Evolutionary conservation across 2,797 vertebrate genomes (phyloP).

Genomic region (Labroides dimidiatus): DNA sequence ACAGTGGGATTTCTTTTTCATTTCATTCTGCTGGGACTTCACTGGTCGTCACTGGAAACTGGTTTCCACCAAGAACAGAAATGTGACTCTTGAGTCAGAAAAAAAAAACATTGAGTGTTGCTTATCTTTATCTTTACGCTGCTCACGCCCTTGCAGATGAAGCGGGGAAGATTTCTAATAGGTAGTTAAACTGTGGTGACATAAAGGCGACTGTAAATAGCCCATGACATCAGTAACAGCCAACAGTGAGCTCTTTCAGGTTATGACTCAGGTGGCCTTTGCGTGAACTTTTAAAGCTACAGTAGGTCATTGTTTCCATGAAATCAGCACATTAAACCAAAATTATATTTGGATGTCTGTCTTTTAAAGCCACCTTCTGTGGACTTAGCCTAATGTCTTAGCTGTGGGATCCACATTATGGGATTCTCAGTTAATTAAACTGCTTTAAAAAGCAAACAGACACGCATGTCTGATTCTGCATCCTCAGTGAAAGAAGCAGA

Average conservation of each 20-base stretch:
- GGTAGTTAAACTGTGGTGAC: conserved; percentile 29
- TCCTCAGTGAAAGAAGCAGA: conserved; percentile 28
- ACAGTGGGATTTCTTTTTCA: conserved; percentile 43
- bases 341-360: not conserved
- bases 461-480: conserved; percentile 39
- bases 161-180: conserved; percentile 31
- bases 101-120: not conserved
- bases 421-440: conserved; percentile 47
- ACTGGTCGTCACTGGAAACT: conserved; percentile 36
- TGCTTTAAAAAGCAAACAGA: conserved; percentile 61
- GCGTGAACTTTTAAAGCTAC: conserved; percentile 26
- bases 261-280: conserved; percentile 39
- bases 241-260: conserved; percentile 11
- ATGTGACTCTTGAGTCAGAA: conserved; percentile 2
- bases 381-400: conserved; percentile 38
- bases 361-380: conserved; percentile 40
- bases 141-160: conserved; percentile 1
- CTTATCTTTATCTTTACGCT: conserved; percentile 15
- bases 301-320: not conserved
- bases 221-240: conserved; percentile 27
- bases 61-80: not conserved
- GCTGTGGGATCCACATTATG: conserved; percentile 30
- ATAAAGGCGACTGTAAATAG: conserved; percentile 44
- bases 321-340: not conserved
- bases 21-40: conserved; percentile 32